A percentile compares a stretch with the other conserved stretches of the same genome.
Evolutionary conservation across 2,888 invertebrate species (phyloP).

Genomic region (Hipparchia sbordonii): DNA sequence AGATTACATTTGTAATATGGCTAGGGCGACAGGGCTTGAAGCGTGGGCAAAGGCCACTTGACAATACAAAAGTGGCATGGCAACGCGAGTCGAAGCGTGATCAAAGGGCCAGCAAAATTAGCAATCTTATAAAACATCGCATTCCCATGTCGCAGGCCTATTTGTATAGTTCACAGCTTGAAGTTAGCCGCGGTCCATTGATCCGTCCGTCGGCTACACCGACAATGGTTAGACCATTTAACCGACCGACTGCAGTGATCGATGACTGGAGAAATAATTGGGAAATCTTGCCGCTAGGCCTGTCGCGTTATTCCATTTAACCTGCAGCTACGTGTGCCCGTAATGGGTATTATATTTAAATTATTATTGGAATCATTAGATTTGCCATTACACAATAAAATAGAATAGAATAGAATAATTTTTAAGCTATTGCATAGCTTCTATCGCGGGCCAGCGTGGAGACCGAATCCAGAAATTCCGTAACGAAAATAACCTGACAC

Average conservation of each 20-base stretch:
- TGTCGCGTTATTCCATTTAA: constrained; percentile 22
- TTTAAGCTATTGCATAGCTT: too few relatives aligned
- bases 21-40: background rate
- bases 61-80: constrained; percentile 36
- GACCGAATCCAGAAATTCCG: too few relatives aligned
- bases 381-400: too few relatives aligned
- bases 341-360: background rate
- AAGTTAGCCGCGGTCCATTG: constrained; percentile 69
- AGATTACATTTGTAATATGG: too few relatives aligned
- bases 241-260: constrained; percentile 46
- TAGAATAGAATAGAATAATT: too few relatives aligned
- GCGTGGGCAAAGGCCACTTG: constrained; percentile 20
- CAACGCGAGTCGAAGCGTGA: constrained; percentile 31
- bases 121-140: constrained; percentile 41
- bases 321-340: background rate
- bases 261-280: constrained; percentile 56
- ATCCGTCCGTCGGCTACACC: constrained; percentile 64
- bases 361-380: too few relatives aligned
- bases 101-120: constrained; percentile 40
- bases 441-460: too few relatives aligned
- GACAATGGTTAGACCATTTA: constrained; percentile 61
- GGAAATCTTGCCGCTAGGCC: constrained; percentile 34
- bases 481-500: too few relatives aligned
- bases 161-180: constrained; percentile 75
- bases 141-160: constrained; percentile 51